Evolutionary conservation across 2,797 vertebrate genomes (phyloP).

Genomic region (Hydrocynus forskahlii): DNA sequence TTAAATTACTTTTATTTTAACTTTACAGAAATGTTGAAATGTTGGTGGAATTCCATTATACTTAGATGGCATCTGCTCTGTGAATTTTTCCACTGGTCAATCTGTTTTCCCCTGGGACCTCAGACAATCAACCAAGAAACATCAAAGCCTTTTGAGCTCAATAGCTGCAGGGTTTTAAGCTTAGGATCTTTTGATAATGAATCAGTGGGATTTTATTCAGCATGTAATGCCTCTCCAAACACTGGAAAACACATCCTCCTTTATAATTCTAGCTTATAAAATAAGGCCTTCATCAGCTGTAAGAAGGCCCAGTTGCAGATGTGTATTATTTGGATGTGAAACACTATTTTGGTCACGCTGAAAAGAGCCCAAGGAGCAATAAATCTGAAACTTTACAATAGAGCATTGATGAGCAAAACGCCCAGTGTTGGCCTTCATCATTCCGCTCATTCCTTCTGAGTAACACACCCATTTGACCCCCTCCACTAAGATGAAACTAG

Average conservation of each 20-base stretch:
- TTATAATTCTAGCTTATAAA: neutral
- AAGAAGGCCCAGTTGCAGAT: neutral
- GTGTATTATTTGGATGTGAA: neutral
- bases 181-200: slow-evolving; percentile 33
- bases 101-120: slow-evolving; percentile 42
- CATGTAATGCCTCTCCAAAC: neutral
- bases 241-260: neutral
- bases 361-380: neutral
- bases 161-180: slow-evolving; percentile 55
- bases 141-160: slow-evolving; percentile 56
- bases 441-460: slow-evolving; percentile 10
- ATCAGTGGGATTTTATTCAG: neutral
- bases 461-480: slow-evolving; percentile 4
- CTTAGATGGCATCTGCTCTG: slow-evolving; percentile 7
- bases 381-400: slow-evolving; percentile 3
- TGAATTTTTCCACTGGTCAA: slow-evolving; percentile 56
- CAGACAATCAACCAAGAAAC: slow-evolving; percentile 59
- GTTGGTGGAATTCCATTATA: neutral
- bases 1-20: no score
- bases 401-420: neutral
- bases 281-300: neutral
- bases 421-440: neutral
- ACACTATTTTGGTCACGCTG: neutral
- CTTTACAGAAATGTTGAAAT: neutral
- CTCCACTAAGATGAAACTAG: neutral